These are phyloP conservation scores for Acheta domesticus DNA, from an alignment of 2,888 invertebrate genomes.

Conservation along the genomic window DNA sequence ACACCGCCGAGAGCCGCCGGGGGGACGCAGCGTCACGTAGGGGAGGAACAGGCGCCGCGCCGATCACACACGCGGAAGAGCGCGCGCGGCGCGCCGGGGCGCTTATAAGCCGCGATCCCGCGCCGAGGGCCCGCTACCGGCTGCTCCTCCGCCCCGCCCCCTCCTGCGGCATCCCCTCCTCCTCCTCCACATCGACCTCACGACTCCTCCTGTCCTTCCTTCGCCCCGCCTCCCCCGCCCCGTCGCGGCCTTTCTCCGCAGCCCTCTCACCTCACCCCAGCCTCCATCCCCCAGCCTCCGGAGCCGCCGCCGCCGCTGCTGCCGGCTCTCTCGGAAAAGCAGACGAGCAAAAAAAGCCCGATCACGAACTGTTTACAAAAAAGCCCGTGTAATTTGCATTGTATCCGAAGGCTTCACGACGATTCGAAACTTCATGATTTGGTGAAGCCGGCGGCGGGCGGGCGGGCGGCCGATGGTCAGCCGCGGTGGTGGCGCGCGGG, in stretches of 20 bases:
- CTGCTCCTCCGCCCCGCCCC: too few species aligned
- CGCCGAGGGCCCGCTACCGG: too few species aligned
- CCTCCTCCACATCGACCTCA: too few species aligned
- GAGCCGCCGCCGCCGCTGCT: neutral
- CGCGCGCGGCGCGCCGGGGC: too few species aligned
- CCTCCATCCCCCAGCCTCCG: neutral
- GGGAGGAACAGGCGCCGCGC: too few species aligned
- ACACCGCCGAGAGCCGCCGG: too few species aligned
- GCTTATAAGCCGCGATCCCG: too few species aligned
- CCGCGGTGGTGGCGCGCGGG: neutral
- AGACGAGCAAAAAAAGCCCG: neutral
- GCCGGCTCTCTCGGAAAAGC: neutral
- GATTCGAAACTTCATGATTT: constrained; percentile 10
- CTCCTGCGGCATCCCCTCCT: too few species aligned
- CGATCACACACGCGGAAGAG: too few species aligned
- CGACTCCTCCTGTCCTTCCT: too few species aligned
- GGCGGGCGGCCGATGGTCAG: neutral
- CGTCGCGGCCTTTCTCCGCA: neutral
- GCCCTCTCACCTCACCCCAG: neutral
- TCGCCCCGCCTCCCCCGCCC: too few species aligned
- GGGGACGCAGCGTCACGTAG: too few species aligned
- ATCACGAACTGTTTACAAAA: constrained; percentile 18
- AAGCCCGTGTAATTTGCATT: constrained; percentile 18
- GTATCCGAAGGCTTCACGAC: neutral
- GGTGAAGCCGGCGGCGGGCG: neutral